A percentile compares a stretch with the other conserved stretches of the same genome.
Conservation (phyloP, 2,888 invertebrate genomes). For the Magallana nippona region DNA sequence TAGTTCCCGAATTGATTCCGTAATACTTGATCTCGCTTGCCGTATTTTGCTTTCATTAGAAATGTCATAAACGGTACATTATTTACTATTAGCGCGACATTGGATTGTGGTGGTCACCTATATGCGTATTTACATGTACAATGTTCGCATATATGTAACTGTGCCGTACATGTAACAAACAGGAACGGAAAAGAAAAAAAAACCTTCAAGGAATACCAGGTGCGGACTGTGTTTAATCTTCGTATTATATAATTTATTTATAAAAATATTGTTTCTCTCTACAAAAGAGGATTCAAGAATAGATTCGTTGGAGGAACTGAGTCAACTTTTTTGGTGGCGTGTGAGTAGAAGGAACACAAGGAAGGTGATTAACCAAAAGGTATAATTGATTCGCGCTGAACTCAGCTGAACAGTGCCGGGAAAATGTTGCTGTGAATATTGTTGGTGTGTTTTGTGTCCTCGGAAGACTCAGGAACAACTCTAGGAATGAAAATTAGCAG, state of each 20-base stretch:
- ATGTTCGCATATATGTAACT: background rate
- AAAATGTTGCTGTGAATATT: conserved; percentile 18
- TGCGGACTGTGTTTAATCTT: conserved; percentile 1
- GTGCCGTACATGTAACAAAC: too few species aligned
- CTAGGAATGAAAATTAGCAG: conserved; percentile 33
- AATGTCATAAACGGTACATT: conserved; percentile 32
- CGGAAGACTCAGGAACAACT: conserved; percentile 17
- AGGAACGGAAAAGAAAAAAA: too few species aligned
- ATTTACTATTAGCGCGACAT: conserved; percentile 18
- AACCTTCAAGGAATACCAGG: background rate
- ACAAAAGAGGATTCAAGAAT: background rate
- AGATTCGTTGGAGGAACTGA: background rate
- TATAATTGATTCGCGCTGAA: conserved; percentile 22
- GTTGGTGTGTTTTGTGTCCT: background rate
- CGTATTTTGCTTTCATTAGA: conserved; percentile 42
- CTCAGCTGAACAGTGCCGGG: background rate
- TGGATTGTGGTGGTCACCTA: background rate
- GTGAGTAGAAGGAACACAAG: background rate
- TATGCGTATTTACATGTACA: background rate
- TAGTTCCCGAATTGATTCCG: conserved; percentile 40
- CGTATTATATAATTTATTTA: conserved; percentile 7
- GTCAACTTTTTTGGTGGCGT: background rate
- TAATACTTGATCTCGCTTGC: conserved; percentile 37
- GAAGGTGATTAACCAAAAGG: conserved; percentile 11
- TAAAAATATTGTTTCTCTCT: conserved; percentile 1